phyloP scores from a whole-genome alignment of 2,113 vertebrate genomes.

The Ctenomys sociabilis region DNA sequence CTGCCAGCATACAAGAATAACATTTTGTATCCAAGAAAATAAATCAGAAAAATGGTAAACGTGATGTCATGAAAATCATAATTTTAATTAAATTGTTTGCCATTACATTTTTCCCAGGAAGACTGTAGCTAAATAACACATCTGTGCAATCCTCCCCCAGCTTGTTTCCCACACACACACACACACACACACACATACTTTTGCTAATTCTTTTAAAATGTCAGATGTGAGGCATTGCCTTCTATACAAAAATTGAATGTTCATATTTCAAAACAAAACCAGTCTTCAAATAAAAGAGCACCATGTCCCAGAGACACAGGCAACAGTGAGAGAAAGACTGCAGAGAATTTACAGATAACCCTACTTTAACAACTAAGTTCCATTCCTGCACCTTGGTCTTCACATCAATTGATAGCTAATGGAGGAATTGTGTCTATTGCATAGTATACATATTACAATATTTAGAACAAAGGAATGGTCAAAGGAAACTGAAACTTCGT shows the following conservation, averaged over 20 bases:
- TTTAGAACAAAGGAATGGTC: neutral
- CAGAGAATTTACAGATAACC: neutral
- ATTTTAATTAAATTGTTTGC: constrained; percentile 11
- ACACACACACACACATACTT: neutral
- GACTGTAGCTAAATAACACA: neutral
- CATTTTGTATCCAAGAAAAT: neutral
- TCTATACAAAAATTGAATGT: neutral
- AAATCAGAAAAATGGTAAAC: neutral
- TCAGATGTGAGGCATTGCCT: neutral
- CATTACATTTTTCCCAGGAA: neutral
- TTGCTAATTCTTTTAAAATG: constrained; percentile 5
- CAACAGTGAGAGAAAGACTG: neutral
- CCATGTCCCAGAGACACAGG: neutral
- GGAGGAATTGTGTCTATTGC: neutral
- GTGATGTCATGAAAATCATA: neutral
- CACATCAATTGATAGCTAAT: neutral
- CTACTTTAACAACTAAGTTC: neutral
- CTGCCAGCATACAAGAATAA: neutral
- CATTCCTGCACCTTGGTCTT: neutral
- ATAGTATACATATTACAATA: neutral
- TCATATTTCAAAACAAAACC: neutral
- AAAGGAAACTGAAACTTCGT: neutral
- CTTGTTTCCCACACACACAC: neutral
- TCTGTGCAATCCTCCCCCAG: neutral
- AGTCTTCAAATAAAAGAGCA: neutral